phyloP scores from a whole-genome alignment of 2,888 invertebrate genomes.

The Limnephilus auricula region DNA sequence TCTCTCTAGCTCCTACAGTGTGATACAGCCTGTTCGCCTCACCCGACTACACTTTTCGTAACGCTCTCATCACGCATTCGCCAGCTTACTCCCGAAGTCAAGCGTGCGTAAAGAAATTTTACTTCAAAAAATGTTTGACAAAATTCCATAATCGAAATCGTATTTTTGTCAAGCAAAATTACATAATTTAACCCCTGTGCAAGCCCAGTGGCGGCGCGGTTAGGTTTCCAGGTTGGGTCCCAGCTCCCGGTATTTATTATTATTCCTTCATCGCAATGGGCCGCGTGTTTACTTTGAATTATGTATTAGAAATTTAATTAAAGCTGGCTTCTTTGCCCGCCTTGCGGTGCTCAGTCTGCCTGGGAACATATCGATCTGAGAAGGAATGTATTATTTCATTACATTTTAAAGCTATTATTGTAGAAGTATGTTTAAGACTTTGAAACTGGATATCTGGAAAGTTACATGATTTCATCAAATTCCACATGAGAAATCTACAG shows the following conservation, averaged over 20 bases:
- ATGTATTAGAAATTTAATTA: slow-evolving; percentile 67
- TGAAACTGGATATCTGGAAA: background rate
- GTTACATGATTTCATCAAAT: background rate
- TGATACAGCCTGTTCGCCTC: too few species aligned
- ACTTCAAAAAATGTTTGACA: too few species aligned
- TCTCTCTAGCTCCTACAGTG: too few species aligned
- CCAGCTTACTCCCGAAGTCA: too few species aligned
- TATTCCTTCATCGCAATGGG: slow-evolving; percentile 54
- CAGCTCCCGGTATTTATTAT: slow-evolving; percentile 30
- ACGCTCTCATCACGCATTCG: too few species aligned
- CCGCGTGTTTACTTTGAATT: slow-evolving; percentile 65
- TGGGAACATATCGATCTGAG: background rate
- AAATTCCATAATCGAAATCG: too few species aligned
- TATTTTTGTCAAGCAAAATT: background rate
- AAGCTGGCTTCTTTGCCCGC: slow-evolving; percentile 64
- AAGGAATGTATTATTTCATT: background rate
- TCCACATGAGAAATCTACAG: background rate
- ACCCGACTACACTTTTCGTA: too few species aligned
- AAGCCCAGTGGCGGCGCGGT: background rate
- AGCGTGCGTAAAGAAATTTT: too few species aligned
- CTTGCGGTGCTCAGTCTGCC: background rate
- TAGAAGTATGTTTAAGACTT: background rate
- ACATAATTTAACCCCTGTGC: background rate
- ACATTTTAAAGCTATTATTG: background rate
- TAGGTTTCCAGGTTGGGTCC: background rate